Percentiles rank a stretch among this genome's conserved stretches.
Evolutionary conservation across 2,797 vertebrate species (phyloP).

Genomic region (Lepilemur septentrionalis): DNA sequence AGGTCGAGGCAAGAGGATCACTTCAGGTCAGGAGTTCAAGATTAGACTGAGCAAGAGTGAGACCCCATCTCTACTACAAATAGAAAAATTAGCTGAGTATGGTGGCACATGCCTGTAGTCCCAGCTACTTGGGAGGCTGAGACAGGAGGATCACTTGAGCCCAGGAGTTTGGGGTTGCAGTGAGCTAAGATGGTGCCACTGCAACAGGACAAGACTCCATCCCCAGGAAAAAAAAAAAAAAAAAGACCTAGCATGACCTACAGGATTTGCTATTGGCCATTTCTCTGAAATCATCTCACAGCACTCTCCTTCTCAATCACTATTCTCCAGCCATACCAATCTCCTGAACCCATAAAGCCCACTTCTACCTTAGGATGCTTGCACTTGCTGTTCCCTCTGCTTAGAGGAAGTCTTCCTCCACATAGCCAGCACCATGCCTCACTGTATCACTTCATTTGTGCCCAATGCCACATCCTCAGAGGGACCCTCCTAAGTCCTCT

Average conservation of each 20-base stretch:
- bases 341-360: not conserved
- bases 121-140: not conserved
- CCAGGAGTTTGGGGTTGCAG: not conserved
- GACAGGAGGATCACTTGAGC: not conserved
- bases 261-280: not conserved
- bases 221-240: not conserved
- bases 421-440: not conserved
- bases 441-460: not conserved
- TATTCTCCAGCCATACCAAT: not conserved
- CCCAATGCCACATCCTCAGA: not conserved
- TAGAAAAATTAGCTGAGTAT: not conserved
- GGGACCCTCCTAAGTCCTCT: not conserved
- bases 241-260: not conserved
- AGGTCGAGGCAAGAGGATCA: not conserved
- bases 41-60: not conserved
- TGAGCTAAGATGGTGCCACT: not conserved
- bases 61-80: not conserved
- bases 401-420: not conserved
- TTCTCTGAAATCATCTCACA: not conserved
- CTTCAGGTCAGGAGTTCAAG: not conserved
- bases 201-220: not conserved
- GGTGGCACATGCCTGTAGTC: not conserved
- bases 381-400: not conserved
- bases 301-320: not conserved
- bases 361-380: not conserved